Conservation (phyloP, 2,113 vertebrate genomes). For the Oxyura jamaicensis region DNA sequence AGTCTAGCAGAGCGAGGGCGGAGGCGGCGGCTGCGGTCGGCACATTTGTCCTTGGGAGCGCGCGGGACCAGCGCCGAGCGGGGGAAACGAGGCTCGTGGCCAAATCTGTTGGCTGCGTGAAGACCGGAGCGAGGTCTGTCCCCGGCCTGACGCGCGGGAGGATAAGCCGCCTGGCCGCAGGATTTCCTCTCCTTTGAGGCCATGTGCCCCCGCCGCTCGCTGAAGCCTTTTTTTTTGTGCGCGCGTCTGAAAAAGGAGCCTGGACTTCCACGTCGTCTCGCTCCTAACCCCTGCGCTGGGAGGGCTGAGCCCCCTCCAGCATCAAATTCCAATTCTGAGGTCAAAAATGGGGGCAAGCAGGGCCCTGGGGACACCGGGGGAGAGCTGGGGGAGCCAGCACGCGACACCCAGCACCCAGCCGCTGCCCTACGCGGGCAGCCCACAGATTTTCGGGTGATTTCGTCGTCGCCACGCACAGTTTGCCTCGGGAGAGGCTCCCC, state of each 20-base stretch:
- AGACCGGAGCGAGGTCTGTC: neutral
- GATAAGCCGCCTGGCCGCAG: neutral
- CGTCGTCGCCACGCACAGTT: no score
- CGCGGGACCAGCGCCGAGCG: fast-evolving
- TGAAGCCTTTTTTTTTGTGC: neutral
- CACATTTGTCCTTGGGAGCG: neutral
- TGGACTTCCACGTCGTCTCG: neutral
- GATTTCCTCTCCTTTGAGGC: neutral
- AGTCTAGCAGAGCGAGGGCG: neutral
- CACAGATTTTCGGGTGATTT: fast-evolving
- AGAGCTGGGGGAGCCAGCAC: fast-evolving
- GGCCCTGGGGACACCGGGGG: fast-evolving
- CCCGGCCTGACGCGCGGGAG: fast-evolving
- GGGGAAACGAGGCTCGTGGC: neutral
- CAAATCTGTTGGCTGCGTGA: fast-evolving
- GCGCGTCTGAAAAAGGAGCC: neutral
- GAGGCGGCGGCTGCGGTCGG: neutral
- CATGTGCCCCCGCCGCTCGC: fast-evolving
- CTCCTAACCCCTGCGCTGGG: neutral
- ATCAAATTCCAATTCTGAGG: neutral
- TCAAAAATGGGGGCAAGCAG: neutral
- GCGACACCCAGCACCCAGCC: neutral
- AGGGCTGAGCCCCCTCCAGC: neutral
- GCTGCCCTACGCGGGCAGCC: fast-evolving
- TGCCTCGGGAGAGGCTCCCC: neutral